Evolutionary conservation across 2,888 invertebrate genomes (phyloP), one percentile per base, ranked within the genome.

Genomic region (Miltochrista miniata): DNA sequence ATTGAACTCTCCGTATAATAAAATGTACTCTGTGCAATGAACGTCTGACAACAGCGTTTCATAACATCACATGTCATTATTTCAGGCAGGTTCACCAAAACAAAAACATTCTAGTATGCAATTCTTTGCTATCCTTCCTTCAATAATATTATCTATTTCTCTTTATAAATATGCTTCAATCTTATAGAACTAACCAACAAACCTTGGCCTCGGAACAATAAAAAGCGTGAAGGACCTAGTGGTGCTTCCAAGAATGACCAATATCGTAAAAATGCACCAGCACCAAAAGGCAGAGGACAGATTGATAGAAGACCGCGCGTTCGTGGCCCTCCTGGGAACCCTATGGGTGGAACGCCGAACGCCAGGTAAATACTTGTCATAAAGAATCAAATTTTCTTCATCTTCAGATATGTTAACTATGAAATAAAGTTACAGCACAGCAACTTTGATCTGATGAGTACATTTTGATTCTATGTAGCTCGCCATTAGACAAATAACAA

Each of bases 281-380:
- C 94, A 69, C 95, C 95, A 81, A 94, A 95, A 80, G 90, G 92
- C 76, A 94, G 94, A 90, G 92, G 92, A 75, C 91, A 93, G 87
- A 93, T 95, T 87, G 96, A 96, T 87, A 93, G 95, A 87, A 95
- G 95, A 78, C 93, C 94, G 88, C 93, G 94, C 74, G 90, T 95
- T 81, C 94, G 95, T 80, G 90, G 72, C 59, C 78, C 92, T 82
- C 68, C 90, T 73, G 85, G 87, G 69, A 77, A 74, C 72, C 56
- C 75, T 83, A 54, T 92, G 92, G 92, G 93, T 94, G 92, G 95
- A 95, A 92, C 94, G 93, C 93, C 93, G 94, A 92, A 92, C 93
- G 69, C 95, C 95, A 87, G 95, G 95, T 84, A 87, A 65, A 51
- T 10, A 11, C 2, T 12, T 11, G 24, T 2, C 18, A n/a, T n/a